These are phyloP conservation scores for Pseudorhombus dupliciocellatus DNA, from an alignment of 2,113 vertebrate species.

Conservation along the genomic window DNA sequence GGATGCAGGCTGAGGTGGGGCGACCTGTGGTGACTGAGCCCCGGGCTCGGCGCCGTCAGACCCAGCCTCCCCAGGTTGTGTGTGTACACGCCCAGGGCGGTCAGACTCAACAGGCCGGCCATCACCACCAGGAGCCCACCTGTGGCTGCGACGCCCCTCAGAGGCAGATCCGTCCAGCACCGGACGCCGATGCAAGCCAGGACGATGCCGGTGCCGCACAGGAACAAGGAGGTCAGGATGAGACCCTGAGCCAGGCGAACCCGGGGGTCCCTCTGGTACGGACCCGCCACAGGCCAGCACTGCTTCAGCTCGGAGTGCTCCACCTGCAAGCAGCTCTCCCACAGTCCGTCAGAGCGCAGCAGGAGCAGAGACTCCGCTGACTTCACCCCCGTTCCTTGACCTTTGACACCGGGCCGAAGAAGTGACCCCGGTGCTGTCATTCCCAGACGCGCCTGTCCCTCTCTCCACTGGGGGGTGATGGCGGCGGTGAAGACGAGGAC, in stretches of 20 bases:
- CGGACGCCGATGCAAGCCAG: slow-evolving; percentile 81
- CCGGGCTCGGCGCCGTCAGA: slow-evolving; percentile 36
- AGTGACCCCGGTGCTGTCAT: slow-evolving; percentile 42
- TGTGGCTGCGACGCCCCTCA: slow-evolving; percentile 76
- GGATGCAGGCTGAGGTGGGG: slow-evolving; percentile 70
- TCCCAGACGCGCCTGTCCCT: slow-evolving; percentile 74
- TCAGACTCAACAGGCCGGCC: slow-evolving; percentile 78
- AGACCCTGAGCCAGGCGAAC: slow-evolving; percentile 77
- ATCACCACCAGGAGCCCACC: slow-evolving; percentile 79
- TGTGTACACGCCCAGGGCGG: slow-evolving; percentile 77
- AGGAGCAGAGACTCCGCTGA: slow-evolving; percentile 66
- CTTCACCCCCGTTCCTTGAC: slow-evolving; percentile 44
- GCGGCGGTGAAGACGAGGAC: slow-evolving; percentile 83
- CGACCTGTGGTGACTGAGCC: slow-evolving; percentile 34
- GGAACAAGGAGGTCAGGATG: slow-evolving; percentile 79
- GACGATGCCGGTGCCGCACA: slow-evolving; percentile 81
- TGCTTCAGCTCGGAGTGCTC: slow-evolving; percentile 79
- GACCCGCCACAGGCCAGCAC: slow-evolving; percentile 81
- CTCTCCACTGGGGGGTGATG: slow-evolving; percentile 84
- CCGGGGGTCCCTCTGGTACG: slow-evolving; percentile 73
- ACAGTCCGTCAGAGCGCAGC: slow-evolving; percentile 80
- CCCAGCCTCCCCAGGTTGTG: slow-evolving; percentile 74
- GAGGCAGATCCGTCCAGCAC: slow-evolving; percentile 82
- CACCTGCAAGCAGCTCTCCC: slow-evolving; percentile 85
- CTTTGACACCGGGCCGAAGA: slow-evolving; percentile 45